These are phyloP conservation scores for Odontocerum albicorne DNA, from an alignment of 2,888 invertebrate genomes.

Conservation along the genomic window DNA sequence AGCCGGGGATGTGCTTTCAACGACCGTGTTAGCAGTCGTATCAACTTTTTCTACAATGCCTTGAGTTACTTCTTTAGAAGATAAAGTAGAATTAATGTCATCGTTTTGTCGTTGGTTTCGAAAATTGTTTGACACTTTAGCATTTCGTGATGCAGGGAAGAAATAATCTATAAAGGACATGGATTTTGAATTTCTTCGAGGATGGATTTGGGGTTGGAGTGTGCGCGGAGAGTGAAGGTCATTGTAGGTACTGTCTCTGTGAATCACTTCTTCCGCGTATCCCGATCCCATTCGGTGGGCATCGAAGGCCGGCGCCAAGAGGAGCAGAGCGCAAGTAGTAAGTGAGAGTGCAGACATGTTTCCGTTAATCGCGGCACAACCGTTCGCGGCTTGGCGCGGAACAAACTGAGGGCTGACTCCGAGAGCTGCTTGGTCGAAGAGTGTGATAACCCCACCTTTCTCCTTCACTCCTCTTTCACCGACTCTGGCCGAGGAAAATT, in stretches of 20 bases:
- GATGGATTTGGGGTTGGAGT: conserved; percentile 37
- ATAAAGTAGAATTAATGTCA: conserved; percentile 49
- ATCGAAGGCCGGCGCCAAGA: conserved; percentile 56
- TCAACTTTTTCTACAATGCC: conserved; percentile 37
- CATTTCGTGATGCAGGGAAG: conserved; percentile 56
- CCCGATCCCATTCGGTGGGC: conserved; percentile 47
- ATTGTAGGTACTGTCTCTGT: conserved; percentile 25
- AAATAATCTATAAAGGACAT: conserved; percentile 58
- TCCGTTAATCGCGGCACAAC: conserved; percentile 40
- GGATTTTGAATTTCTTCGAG: conserved; percentile 42
- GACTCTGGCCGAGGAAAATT: conserved; percentile 30
- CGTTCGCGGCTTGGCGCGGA: conserved; percentile 29
- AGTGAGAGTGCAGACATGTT: conserved; percentile 50
- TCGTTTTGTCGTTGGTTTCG: conserved; percentile 44
- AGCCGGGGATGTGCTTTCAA: conserved; percentile 45
- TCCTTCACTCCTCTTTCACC: conserved; percentile 15
- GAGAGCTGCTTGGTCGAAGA: conserved; percentile 12
- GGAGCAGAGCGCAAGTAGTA: conserved; percentile 44
- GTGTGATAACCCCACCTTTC: conserved; percentile 21
- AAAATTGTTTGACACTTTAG: conserved; percentile 53
- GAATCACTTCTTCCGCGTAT: conserved; percentile 43
- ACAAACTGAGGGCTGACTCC: conserved; percentile 36
- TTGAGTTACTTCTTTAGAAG: conserved; percentile 44
- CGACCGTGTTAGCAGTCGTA: conserved; percentile 41
- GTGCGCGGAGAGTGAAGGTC: neutral